Conservation (phyloP, 2,888 invertebrate species). For the Eupithecia subfuscata region DNA sequence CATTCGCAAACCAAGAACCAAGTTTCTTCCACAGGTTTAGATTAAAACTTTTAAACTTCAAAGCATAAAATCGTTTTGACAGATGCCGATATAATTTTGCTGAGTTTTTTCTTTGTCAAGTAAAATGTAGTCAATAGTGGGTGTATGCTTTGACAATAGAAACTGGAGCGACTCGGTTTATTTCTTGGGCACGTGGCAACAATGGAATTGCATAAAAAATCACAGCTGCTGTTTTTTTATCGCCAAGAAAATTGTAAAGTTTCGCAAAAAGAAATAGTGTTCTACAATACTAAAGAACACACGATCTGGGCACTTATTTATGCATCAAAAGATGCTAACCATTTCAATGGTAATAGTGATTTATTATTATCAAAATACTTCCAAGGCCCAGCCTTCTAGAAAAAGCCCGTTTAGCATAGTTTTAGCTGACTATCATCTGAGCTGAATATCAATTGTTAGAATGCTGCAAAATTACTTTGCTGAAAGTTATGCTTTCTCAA, state of each 20-base stretch:
- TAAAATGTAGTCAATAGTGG: constrained; percentile 31
- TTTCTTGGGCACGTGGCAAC: constrained; percentile 36
- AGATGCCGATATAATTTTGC: constrained; percentile 27
- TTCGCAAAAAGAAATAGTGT: neutral
- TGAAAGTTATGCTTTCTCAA: neutral
- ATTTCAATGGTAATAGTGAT: neutral
- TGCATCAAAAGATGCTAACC: neutral
- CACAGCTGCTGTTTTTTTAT: constrained; percentile 33
- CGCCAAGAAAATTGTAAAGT: neutral
- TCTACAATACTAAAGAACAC: neutral
- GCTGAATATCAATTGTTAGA: neutral
- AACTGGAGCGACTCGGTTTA: constrained; percentile 39
- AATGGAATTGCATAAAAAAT: constrained; percentile 9
- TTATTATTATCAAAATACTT: neutral
- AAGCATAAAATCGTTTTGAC: constrained; percentile 11
- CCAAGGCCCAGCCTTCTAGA: neutral
- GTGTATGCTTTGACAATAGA: constrained; percentile 36
- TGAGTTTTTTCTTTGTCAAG: constrained; percentile 24
- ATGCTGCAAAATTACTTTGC: neutral
- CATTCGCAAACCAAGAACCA: neutral
- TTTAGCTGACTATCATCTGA: neutral
- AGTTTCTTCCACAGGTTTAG: neutral
- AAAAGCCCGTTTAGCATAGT: neutral
- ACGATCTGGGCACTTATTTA: neutral
- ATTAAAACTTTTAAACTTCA: neutral